Percentiles rank a stretch among this genome's conserved stretches.
phyloP scores from a whole-genome alignment of 2,888 invertebrate species.

The Bugula neritina region DNA sequence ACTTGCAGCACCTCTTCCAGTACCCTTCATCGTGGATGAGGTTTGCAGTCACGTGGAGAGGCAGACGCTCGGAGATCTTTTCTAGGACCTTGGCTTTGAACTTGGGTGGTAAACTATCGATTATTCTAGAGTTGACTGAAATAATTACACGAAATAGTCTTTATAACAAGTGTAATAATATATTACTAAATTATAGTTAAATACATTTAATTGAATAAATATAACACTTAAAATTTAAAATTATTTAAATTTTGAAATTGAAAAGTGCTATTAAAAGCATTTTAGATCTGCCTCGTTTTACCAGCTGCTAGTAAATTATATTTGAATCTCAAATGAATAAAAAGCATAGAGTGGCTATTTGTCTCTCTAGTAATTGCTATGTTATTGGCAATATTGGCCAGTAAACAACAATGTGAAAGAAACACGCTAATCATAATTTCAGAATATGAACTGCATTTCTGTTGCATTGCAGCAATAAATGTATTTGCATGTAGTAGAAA shows the following conservation, averaged over 20 bases:
- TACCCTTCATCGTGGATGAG: constrained; percentile 52
- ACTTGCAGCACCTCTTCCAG: constrained; percentile 52
- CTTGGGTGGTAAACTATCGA: constrained; percentile 45
- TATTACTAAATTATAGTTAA: not conserved
- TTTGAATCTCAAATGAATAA: too few relatives aligned
- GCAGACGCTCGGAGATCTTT: constrained; percentile 46
- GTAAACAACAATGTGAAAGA: too few relatives aligned
- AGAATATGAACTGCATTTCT: too few relatives aligned
- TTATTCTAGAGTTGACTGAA: constrained; percentile 47
- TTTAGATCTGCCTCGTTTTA: too few relatives aligned
- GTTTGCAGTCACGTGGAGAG: constrained; percentile 52
- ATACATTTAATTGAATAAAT: constrained; percentile 22
- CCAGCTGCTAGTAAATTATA: too few relatives aligned
- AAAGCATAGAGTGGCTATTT: too few relatives aligned
- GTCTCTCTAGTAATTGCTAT: too few relatives aligned
- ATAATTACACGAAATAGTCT: constrained; percentile 25
- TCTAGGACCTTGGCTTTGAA: constrained; percentile 48
- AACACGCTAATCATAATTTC: too few relatives aligned
- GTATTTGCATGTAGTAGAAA: too few relatives aligned
- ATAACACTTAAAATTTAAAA: not conserved
- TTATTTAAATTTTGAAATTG: constrained; percentile 27
- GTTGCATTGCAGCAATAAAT: too few relatives aligned
- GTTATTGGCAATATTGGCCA: too few relatives aligned
- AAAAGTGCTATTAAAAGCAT: too few relatives aligned
- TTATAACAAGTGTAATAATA: not conserved